Percentiles rank a stretch among this genome's conserved stretches.
Conservation (phyloP, 2,113 vertebrate genomes). For the Chascanopsetta lugubris region DNA sequence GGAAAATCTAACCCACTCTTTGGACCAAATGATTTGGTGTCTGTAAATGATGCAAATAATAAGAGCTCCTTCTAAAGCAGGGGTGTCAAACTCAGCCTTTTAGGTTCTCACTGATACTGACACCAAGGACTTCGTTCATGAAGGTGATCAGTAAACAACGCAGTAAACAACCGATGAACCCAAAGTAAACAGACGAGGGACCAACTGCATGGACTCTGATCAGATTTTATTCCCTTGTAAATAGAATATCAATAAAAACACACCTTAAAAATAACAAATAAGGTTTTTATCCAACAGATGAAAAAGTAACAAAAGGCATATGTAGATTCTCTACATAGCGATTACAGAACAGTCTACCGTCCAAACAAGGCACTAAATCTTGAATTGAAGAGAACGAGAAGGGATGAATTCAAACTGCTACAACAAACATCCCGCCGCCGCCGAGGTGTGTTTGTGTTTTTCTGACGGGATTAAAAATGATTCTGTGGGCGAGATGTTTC, state of each 20-base stretch:
- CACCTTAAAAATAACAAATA: slow-evolving; percentile 89
- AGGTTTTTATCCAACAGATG: slow-evolving; percentile 88
- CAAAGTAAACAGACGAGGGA: slow-evolving; percentile 14
- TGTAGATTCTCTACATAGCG: slow-evolving; percentile 91
- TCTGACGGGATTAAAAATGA: no score
- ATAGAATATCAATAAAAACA: slow-evolving; percentile 99
- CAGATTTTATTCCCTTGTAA: slow-evolving; percentile 96
- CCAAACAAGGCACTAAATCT: slow-evolving; percentile 99
- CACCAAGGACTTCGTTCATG: no score
- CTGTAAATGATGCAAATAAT: no score
- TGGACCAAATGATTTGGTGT: no score
- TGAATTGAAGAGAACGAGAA: slow-evolving; percentile 90
- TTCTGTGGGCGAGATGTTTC: no score
- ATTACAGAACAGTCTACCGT: slow-evolving; percentile 99
- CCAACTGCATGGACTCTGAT: slow-evolving; percentile 57
- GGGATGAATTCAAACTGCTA: slow-evolving; percentile 78
- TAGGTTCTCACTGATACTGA: no score
- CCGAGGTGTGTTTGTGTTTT: slow-evolving; percentile 67
- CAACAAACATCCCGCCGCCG: slow-evolving; percentile 66
- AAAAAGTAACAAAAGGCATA: slow-evolving; percentile 97
- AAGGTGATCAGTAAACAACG: no score
- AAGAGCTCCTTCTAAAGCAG: no score
- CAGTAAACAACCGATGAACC: no score
- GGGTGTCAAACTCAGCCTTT: no score
- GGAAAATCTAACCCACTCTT: no score